These are phyloP conservation scores for Bembecia ichneumoniformis DNA, from an alignment of 2,888 invertebrate genomes.

Conservation along the genomic window DNA sequence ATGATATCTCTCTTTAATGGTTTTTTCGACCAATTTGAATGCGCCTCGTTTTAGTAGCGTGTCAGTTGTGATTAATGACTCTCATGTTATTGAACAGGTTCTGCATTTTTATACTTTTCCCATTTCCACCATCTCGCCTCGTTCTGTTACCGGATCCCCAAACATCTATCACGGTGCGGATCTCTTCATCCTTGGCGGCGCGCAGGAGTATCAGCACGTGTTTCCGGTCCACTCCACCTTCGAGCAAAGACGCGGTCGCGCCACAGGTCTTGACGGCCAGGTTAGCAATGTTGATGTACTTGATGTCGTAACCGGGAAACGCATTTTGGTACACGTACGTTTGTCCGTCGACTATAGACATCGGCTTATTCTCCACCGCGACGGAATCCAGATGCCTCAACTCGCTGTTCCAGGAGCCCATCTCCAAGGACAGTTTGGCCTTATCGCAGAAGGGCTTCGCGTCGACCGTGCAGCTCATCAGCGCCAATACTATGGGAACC, in stretches of 20 bases:
- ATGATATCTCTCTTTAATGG: too few species aligned
- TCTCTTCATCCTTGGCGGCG: constrained; percentile 42
- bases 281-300: constrained; percentile 52
- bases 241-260: constrained; percentile 37
- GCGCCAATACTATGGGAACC: neutral
- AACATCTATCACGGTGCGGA: constrained; percentile 51
- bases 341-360: constrained; percentile 43
- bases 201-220: constrained; percentile 44
- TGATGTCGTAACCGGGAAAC: constrained; percentile 43
- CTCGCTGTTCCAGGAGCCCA: constrained; percentile 37
- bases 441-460: constrained; percentile 28
- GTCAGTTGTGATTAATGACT: neutral
- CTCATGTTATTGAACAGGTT: neutral
- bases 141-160: constrained; percentile 30
- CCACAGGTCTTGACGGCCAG: constrained; percentile 48
- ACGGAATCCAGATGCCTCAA: constrained; percentile 45
- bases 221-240: constrained; percentile 39
- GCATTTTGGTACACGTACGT: constrained; percentile 53
- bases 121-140: too few species aligned
- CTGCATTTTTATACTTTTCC: too few species aligned
- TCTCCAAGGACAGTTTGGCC: constrained; percentile 38
- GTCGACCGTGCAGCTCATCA: neutral
- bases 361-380: constrained; percentile 44
- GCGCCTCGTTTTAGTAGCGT: too few species aligned
- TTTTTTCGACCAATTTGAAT: too few species aligned